Conservation (phyloP, 64 coral and sea anemone genomes). For the Astreopora myriophthalma region DNA sequence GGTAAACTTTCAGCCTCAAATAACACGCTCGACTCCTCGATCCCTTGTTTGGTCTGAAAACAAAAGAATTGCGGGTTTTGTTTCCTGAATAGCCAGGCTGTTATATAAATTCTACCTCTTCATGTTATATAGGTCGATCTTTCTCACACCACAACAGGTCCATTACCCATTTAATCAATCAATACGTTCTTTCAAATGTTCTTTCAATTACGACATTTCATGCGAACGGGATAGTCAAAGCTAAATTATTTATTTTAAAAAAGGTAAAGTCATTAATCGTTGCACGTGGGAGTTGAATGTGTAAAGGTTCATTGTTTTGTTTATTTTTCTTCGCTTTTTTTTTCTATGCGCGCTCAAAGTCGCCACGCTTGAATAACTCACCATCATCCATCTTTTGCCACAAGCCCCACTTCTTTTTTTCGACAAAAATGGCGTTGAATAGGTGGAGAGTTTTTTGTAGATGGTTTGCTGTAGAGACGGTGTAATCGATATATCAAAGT, state of each 20-base stretch:
- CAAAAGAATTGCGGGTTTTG: slow-evolving; percentile 70
- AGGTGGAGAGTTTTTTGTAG: not conserved
- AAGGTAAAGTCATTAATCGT: slow-evolving; percentile 80
- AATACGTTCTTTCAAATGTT: not conserved
- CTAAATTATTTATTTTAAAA: slow-evolving; percentile 87
- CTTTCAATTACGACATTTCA: not conserved
- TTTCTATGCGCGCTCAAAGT: slow-evolving; percentile 29
- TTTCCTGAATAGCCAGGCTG: slow-evolving; percentile 56
- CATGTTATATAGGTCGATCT: not conserved
- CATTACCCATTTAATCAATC: not conserved
- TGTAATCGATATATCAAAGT: slow-evolving; percentile 16
- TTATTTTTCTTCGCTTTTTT: not conserved
- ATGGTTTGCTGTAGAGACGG: not conserved
- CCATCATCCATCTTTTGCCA: not conserved
- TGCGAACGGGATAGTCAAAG: not conserved
- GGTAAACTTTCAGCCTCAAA: slow-evolving; percentile 71
- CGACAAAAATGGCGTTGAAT: not conserved
- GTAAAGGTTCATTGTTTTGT: slow-evolving; percentile 48
- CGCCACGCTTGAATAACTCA: not conserved
- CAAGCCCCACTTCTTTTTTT: not conserved
- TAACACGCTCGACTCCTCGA: not conserved
- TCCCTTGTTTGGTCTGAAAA: slow-evolving; percentile 62
- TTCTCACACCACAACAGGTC: not conserved
- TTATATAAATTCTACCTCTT: not conserved
- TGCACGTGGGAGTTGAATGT: slow-evolving; percentile 67